Evolutionary conservation across 2,888 invertebrate genomes (phyloP).

Genomic region (Griposia aprilina): DNA sequence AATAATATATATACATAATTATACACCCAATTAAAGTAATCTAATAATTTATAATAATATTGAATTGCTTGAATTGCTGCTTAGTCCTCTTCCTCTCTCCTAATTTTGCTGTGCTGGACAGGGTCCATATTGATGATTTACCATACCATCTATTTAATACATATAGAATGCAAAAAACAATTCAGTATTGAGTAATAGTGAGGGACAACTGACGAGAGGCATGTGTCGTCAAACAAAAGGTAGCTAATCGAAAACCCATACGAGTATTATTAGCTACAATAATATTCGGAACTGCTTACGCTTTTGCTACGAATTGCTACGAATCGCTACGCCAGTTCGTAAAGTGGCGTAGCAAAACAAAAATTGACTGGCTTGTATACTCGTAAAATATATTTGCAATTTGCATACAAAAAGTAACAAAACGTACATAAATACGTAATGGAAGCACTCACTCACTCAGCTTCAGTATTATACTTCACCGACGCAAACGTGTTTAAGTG

Average conservation of each 20-base stretch:
- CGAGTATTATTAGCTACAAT: background rate
- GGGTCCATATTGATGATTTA: too few species aligned
- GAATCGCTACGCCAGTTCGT: conserved; percentile 3
- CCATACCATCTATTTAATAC: too few species aligned
- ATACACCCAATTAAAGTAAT: too few species aligned
- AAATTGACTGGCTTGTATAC: background rate
- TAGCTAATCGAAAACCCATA: background rate
- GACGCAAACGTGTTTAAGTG: conserved; percentile 43
- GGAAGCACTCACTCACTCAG: conserved; percentile 24
- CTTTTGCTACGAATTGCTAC: conserved; percentile 33
- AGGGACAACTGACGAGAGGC: background rate
- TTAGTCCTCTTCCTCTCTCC: too few species aligned
- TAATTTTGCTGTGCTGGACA: too few species aligned
- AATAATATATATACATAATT: too few species aligned
- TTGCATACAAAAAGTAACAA: conserved; percentile 33
- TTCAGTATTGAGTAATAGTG: background rate
- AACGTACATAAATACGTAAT: conserved; percentile 45
- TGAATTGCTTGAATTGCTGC: too few species aligned
- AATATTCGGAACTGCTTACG: background rate
- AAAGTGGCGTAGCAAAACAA: conserved; percentile 6
- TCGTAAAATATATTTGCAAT: conserved; percentile 32
- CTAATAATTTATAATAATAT: too few species aligned
- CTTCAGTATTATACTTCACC: conserved; percentile 30
- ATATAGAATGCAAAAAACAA: too few species aligned
- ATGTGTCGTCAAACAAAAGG: background rate